phyloP scores from a whole-genome alignment of 1,140 invertebrate species.

The Ptiloglossa arizonensis region DNA sequence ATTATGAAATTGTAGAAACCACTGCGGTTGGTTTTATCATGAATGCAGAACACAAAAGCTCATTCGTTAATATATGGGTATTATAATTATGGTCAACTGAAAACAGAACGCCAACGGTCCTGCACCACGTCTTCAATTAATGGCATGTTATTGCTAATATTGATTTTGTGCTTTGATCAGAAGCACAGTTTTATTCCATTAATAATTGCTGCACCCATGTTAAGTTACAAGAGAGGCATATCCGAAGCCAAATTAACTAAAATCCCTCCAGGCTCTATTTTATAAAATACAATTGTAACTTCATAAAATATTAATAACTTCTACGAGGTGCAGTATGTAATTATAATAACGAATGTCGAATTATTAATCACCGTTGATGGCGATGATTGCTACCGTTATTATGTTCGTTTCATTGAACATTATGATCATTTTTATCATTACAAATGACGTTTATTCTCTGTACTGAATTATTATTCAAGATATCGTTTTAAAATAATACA shows the following conservation, averaged over 20 bases:
- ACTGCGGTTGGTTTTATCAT: neutral
- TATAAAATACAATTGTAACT: neutral
- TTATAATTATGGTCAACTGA: conserved; percentile 21
- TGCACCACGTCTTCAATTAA: conserved; percentile 18
- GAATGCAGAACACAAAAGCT: neutral
- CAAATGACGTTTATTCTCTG: neutral
- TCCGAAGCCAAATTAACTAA: conserved; percentile 30
- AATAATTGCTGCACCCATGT: conserved; percentile 39
- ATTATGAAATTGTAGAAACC: too few species aligned
- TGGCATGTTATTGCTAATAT: conserved; percentile 25
- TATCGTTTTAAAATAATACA: too few species aligned
- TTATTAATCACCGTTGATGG: conserved; percentile 3
- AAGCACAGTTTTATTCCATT: conserved; percentile 25
- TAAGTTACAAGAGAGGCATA: neutral
- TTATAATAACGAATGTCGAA: neutral
- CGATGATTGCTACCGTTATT: neutral
- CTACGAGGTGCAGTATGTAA: neutral
- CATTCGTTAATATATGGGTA: conserved; percentile 31
- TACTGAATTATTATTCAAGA: neutral
- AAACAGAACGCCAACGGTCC: conserved; percentile 29
- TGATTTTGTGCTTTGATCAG: conserved; percentile 1
- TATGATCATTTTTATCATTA: neutral
- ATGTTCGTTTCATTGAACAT: neutral
- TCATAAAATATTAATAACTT: neutral
- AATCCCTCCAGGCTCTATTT: conserved; percentile 5